A percentile compares a stretch with the other conserved stretches of the same genome.
Conservation (phyloP, 2,888 invertebrate species). For the Zele albiditarsus region DNA sequence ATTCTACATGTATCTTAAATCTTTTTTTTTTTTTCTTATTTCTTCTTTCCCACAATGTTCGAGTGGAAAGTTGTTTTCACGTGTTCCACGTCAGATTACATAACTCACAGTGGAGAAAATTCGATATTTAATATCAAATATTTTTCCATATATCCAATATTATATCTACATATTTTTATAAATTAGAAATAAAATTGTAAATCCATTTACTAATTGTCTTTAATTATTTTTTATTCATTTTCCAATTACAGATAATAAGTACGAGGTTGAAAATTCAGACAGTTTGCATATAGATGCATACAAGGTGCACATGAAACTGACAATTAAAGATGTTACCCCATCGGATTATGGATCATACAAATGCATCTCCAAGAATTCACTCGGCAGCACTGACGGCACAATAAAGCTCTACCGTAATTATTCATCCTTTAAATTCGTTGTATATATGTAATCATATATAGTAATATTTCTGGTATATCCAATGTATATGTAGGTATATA, state of each 20-base stretch:
- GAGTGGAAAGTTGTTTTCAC: not conserved
- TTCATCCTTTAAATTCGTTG: constrained; percentile 18
- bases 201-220: not conserved
- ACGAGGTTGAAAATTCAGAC: constrained; percentile 75
- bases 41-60: not conserved
- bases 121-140: not conserved
- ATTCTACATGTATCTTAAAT: not conserved
- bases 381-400: constrained; percentile 83
- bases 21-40: not conserved
- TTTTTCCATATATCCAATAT: not conserved
- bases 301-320: constrained; percentile 83
- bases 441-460: not conserved
- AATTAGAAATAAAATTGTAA: too few species aligned
- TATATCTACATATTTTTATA: too few species aligned
- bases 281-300: constrained; percentile 77
- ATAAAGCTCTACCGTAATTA: constrained; percentile 83
- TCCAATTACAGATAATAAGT: constrained; percentile 72
- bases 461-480: too few species aligned
- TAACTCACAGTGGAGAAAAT: too few species aligned
- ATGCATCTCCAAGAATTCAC: constrained; percentile 83
- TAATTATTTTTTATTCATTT: constrained; percentile 8
- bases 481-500: too few species aligned
- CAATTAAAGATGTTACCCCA: constrained; percentile 78
- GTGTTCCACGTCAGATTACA: not conserved
- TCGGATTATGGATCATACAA: constrained; percentile 81